Evolutionary conservation across 1,140 invertebrate species (phyloP), one percentile per base, ranked within the genome.

Genomic region (Macrobrachium rosenbergii): DNA sequence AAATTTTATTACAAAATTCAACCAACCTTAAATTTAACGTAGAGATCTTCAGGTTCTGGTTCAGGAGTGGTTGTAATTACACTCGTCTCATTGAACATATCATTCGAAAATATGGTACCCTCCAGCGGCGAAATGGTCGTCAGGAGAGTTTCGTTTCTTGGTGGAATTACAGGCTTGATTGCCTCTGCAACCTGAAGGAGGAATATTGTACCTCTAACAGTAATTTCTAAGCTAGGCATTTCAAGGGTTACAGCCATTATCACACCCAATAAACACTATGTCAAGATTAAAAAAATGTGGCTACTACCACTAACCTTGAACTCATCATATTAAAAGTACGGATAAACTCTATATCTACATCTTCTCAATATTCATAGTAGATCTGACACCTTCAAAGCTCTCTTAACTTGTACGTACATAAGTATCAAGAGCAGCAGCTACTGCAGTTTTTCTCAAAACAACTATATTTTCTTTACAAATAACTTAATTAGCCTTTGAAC

Each of bases 161-260:
- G 43, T 21, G 83, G 67, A 23, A 87, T 82, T 72, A 83, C 80
- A 23, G 88, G 89, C 58, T 90, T 87, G 52, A 90, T 85, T 7
- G 82, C 80, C 73, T 90, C 89, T 17, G 89, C 84, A 17, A 88
- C 87, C 89, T 90, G 83, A 10, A 72, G 12, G 14, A 67, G 7
- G 28, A 59, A 52, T 17, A 28, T 2, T 17, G 16, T n/a, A 37
- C 14, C 17, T 37, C 28, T 37, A 37, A 37, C 28, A 37, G 28
- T 37, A 37, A 37, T 2, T 37, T 37, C 28, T 37, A 37, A 37
- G 28, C 28, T 37, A 37, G 28, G 28, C 28, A 37, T 37, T 37
- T 37, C 28, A 2, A 3, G 3, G 28, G 28, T 2, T 37, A n/a
- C 28, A 37, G 28, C 28, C 28, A 37, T 37, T 37, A 37, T 37